phyloP scores from a whole-genome alignment of 2,797 vertebrate species.

The Sebastes cheni region DNA sequence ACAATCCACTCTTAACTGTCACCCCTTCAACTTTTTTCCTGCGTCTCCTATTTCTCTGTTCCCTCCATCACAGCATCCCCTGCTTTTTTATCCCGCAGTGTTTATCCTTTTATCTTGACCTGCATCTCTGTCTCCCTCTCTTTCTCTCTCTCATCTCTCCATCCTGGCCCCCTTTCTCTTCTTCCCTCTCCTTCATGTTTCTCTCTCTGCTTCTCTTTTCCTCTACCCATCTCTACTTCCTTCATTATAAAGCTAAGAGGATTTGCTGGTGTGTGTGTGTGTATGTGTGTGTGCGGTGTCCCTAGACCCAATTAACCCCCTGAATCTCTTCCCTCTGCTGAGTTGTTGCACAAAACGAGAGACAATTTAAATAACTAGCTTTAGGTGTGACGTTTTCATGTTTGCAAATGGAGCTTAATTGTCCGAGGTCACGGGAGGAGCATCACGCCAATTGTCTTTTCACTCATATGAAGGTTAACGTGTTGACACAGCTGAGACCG shows the following conservation, averaged over 20 bases:
- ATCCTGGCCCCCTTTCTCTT: conserved; percentile 21
- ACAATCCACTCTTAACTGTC: conserved; percentile 67
- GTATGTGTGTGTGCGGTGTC: conserved; percentile 41
- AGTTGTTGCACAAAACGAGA: conserved; percentile 67
- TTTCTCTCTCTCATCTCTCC: conserved; percentile 28
- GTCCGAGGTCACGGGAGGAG: conserved; percentile 18
- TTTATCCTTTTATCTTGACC: conserved; percentile 76
- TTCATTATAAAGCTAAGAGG: conserved; percentile 81
- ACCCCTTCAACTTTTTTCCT: conserved; percentile 64
- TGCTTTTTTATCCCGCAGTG: conserved; percentile 46
- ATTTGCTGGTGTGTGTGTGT: conserved; percentile 62
- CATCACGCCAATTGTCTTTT: conserved; percentile 7
- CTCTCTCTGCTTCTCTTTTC: conserved; percentile 34
- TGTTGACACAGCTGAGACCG: conserved; percentile 33
- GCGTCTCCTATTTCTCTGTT: conserved; percentile 46
- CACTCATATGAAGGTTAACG: conserved; percentile 20
- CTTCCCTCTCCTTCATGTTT: neutral
- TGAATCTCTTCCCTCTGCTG: conserved; percentile 65
- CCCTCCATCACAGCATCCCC: conserved; percentile 37
- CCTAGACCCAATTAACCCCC: conserved; percentile 78
- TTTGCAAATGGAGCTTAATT: conserved; percentile 55
- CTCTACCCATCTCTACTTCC: conserved; percentile 53
- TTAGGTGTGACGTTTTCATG: conserved; percentile 44
- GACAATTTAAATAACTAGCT: conserved; percentile 61
- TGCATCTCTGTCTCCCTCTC: conserved; percentile 55